These are phyloP conservation scores for Schlechtendalia chinensis DNA, from an alignment of 1,140 invertebrate species.

Conservation along the genomic window DNA sequence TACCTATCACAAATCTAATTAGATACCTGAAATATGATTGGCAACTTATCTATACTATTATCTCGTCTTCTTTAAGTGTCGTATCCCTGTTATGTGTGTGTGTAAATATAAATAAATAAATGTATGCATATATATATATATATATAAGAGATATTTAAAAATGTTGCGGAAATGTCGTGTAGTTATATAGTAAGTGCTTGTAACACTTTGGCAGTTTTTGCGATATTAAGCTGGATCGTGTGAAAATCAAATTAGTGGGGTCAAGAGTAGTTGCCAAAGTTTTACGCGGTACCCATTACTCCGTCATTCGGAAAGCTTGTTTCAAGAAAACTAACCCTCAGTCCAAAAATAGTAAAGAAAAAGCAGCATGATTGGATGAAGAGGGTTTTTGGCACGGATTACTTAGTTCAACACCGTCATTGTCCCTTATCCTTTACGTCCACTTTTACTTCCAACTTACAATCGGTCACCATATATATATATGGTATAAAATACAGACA, in stretches of 20 bases:
- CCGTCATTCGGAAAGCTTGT: background rate
- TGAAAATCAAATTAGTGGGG: constrained; percentile 37
- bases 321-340: background rate
- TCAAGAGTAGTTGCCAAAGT: constrained; percentile 14
- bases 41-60: no score
- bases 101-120: no score
- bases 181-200: background rate
- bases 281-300: background rate
- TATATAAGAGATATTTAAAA: no score
- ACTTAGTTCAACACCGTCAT: background rate
- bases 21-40: no score
- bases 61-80: no score
- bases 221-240: no score
- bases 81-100: no score
- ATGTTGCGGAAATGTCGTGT: no score
- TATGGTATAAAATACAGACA: background rate
- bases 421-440: background rate
- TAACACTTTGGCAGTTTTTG: constrained; percentile 30
- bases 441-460: no score
- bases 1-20: no score
- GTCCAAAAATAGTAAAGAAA: constrained; percentile 21
- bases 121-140: no score
- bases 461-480: background rate
- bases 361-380: background rate
- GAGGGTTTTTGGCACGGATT: constrained; percentile 37